Percentiles rank a stretch among this genome's conserved stretches.
These are phyloP conservation scores for Stenodema calcarata DNA, from an alignment of 2,888 invertebrate genomes.

Conservation along the genomic window DNA sequence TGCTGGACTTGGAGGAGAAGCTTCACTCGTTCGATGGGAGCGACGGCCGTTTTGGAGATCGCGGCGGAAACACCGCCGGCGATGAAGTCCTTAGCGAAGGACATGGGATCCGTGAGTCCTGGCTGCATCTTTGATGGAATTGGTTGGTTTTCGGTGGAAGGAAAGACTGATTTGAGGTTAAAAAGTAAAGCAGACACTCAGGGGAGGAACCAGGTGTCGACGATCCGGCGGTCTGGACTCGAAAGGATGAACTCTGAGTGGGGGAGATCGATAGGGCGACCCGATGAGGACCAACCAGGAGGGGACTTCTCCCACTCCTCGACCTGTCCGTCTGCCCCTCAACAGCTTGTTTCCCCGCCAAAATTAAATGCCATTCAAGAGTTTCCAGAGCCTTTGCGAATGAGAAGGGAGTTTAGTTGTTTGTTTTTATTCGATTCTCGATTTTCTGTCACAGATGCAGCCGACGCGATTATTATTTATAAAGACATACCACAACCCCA, in stretches of 20 bases:
- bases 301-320: neutral
- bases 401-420: neutral
- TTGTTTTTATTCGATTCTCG: neutral
- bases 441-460: neutral
- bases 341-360: neutral
- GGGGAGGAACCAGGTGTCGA: constrained; percentile 35
- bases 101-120: constrained; percentile 74
- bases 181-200: neutral
- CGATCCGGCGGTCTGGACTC: constrained; percentile 51
- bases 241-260: constrained; percentile 52
- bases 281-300: neutral
- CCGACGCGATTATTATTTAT: too few species aligned
- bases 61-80: constrained; percentile 93
- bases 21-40: constrained; percentile 95
- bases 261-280: constrained; percentile 53
- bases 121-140: constrained; percentile 60
- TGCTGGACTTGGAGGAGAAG: constrained; percentile 92
- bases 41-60: constrained; percentile 91
- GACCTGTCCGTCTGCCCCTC: neutral
- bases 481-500: too few species aligned
- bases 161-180: neutral
- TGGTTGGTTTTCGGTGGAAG: neutral
- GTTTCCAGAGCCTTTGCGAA: neutral
- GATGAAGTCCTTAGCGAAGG: constrained; percentile 87
- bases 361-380: neutral